A percentile compares a stretch with the other conserved stretches of the same genome.
Conservation (phyloP, 1,140 invertebrate species). For the Drosophila grimshawi region DNA sequence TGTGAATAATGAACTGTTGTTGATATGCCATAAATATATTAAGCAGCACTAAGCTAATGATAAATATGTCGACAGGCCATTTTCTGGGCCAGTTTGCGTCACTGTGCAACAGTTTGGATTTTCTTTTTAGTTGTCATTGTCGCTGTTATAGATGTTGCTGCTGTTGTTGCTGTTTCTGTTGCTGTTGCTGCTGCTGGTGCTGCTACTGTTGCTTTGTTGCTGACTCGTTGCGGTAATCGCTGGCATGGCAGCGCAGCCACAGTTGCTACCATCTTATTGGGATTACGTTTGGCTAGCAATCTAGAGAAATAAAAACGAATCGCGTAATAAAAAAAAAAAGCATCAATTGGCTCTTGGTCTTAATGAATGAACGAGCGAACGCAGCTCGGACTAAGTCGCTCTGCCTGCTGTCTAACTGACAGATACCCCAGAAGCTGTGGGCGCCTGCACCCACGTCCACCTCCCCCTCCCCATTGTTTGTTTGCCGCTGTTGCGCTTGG, state of each 20-base stretch:
- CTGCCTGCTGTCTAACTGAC: conserved; percentile 46
- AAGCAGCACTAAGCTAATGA: conserved; percentile 20
- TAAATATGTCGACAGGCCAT: conserved; percentile 46
- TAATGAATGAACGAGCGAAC: conserved; percentile 68
- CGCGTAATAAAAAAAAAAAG: conserved; percentile 73
- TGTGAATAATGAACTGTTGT: conserved; percentile 29
- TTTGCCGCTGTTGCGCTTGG: conserved; percentile 64
- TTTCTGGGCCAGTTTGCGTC: conserved; percentile 23
- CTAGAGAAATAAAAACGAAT: conserved; percentile 56
- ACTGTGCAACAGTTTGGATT: conserved; percentile 55
- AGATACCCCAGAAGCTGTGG: conserved; percentile 38
- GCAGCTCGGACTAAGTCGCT: conserved; percentile 59
- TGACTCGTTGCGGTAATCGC: conserved; percentile 42
- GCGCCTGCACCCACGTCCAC: background rate
- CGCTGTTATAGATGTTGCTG: background rate
- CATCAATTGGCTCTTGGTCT: conserved; percentile 63
- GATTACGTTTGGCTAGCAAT: conserved; percentile 66
- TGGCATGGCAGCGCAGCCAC: conserved; percentile 44
- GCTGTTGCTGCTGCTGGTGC: conserved; percentile 8
- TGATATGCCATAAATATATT: conserved; percentile 28
- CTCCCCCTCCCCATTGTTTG: conserved; percentile 4
- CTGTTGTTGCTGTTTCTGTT: conserved; percentile 16
- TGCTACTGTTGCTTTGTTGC: too few relatives aligned
- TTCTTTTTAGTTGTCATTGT: conserved; percentile 18
- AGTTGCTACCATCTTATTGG: conserved; percentile 58